Percentiles rank a stretch among this genome's conserved stretches.
Evolutionary conservation across 2,113 vertebrate genomes (phyloP).

Genomic region (Campylorhamphus procurvoides): DNA sequence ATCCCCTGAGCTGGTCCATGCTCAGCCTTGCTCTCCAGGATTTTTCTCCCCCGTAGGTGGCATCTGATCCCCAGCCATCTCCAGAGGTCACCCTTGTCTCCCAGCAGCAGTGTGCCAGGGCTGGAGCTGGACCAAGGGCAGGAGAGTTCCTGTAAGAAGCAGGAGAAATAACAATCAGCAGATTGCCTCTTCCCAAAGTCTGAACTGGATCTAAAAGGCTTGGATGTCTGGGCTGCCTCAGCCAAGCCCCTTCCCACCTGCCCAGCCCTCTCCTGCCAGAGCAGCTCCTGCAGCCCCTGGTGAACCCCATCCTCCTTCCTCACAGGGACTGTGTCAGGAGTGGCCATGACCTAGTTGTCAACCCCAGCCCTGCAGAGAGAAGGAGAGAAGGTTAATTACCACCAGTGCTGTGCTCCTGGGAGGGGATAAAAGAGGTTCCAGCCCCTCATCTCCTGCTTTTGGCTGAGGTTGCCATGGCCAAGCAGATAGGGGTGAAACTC

Average conservation of each 20-base stretch:
- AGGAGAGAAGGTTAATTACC: not conserved
- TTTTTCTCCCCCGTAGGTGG: rapidly evolving
- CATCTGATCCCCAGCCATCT: not conserved
- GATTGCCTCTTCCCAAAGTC: not conserved
- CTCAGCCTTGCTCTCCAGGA: not conserved
- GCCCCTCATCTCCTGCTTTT: not conserved
- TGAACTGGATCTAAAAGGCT: not conserved
- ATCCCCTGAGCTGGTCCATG: not conserved
- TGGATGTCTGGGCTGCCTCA: not conserved
- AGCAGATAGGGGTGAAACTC: not conserved
- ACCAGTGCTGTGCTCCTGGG: not conserved
- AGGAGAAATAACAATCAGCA: not conserved
- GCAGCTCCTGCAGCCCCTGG: not conserved
- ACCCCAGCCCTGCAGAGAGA: not conserved
- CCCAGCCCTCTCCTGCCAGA: rapidly evolving
- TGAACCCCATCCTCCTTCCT: not conserved
- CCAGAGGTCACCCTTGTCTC: not conserved
- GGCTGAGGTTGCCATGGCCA: not conserved
- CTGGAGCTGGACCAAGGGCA: not conserved
- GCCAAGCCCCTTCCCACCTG: not conserved
- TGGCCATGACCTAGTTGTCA: not conserved
- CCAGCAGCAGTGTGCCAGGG: not conserved
- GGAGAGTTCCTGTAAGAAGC: not conserved
- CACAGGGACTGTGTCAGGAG: rapidly evolving
- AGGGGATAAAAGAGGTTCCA: not conserved